Evolutionary conservation across 2,113 vertebrate species (phyloP), one percentile per base, ranked within the genome.

Genomic region (Probosciger aterrimus): DNA sequence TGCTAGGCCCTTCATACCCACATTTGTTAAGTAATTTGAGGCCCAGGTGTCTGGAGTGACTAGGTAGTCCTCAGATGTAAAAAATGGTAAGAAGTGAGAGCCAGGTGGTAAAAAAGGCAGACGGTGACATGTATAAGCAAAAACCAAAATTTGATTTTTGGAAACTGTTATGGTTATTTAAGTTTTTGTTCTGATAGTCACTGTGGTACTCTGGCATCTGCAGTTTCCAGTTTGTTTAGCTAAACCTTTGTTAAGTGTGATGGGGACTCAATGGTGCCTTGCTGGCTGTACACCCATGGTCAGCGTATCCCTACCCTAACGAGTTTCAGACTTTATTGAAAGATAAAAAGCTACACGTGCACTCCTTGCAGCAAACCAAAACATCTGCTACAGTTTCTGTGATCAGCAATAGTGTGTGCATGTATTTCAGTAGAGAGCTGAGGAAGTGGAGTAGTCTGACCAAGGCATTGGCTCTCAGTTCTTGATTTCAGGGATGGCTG

Each of bases 201-300:
- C 35, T 2, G 2, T 1, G 0, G 10, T 53, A 17, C 2, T 0
- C 55, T 47, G 27, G 22, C 27, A 68, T 73, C 71, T 60, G 35
- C 43, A 30, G 39, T 68, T 93, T 89, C 55, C 39, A 39, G 4
- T 55, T 78, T 75, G 28, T 83, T 86, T 71, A 53, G 43, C 28
- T 82, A 67, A 49, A 78, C 23, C 33, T 82, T 82, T 85, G 47
- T 55, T 22, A 49, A 69, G 18, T 53, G 22, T 69, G 59, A 50
- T 49, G 37, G 39, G 6, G 24, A 49, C 28, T 71, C n/a, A 50
- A 10, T 6, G 41, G 10, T 82, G n/a, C 43, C 23, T 73, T 78
- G n/a, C 65, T 89, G 55, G 22, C 22, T 1, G 0, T 64, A 35
- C 3, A 35, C 44, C 22, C 33, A 28, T 2, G 1, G 19, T 64